Conservation (phyloP, 2,797 vertebrate genomes). For the Mallotus villosus region DNA sequence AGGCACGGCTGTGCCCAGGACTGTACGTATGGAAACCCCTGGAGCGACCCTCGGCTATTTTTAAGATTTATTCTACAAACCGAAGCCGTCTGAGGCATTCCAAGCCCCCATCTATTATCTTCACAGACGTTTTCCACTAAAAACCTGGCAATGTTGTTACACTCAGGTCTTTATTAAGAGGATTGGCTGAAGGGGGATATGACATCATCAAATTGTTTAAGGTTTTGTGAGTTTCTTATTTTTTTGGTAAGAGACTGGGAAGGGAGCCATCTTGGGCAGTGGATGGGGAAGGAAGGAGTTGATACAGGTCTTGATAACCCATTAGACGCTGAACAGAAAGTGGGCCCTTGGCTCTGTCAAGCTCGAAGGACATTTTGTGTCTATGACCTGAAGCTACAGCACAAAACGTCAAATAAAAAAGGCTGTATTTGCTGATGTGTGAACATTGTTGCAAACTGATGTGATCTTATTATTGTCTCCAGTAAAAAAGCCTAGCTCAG, state of each 20-base stretch:
- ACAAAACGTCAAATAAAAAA: background rate
- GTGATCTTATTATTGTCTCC: background rate
- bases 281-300: constrained; percentile 9
- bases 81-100: constrained; percentile 56
- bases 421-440: too few relatives aligned
- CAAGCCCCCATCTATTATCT: constrained; percentile 52
- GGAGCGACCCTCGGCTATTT: constrained; percentile 39
- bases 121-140: constrained; percentile 47
- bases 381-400: background rate
- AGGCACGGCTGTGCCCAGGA: too few relatives aligned
- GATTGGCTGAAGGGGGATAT: constrained; percentile 52
- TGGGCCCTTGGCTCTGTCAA: constrained; percentile 13
- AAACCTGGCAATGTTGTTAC: constrained; percentile 28
- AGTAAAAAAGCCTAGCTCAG: constrained; percentile 8
- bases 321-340: constrained; percentile 14
- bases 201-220: constrained; percentile 47
- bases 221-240: constrained; percentile 20
- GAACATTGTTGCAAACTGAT: too few relatives aligned
- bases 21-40: constrained; percentile 10
- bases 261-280: constrained; percentile 24
- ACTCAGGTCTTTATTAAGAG: constrained; percentile 42
- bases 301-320: constrained; percentile 17
- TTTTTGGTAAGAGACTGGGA: constrained; percentile 29
- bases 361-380: background rate
- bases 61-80: constrained; percentile 51